These are phyloP conservation scores for Hylaea fasciaria DNA, from an alignment of 2,888 invertebrate species.

Conservation along the genomic window DNA sequence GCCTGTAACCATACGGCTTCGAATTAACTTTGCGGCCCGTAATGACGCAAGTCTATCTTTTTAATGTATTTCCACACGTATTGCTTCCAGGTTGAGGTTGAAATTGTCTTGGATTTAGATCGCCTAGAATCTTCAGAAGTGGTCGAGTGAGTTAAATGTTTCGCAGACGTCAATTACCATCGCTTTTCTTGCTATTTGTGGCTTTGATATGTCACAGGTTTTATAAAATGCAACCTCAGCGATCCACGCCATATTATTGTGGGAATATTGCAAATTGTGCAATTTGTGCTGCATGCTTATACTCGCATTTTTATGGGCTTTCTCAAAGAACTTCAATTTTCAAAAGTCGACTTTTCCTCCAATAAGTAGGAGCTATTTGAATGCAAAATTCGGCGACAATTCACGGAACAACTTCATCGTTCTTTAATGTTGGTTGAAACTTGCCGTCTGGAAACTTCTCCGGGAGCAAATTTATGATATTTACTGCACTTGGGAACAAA, in stretches of 20 bases:
- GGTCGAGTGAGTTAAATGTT: slow-evolving; percentile 72
- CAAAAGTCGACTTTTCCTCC: slow-evolving; percentile 22
- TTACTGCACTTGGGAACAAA: slow-evolving; percentile 53
- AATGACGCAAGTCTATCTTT: slow-evolving; percentile 69
- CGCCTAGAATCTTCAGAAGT: slow-evolving; percentile 56
- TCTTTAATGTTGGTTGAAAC: slow-evolving; percentile 48
- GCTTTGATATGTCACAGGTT: slow-evolving; percentile 46
- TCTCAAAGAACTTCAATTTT: slow-evolving; percentile 24
- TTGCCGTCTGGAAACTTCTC: slow-evolving; percentile 64
- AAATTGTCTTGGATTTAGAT: slow-evolving; percentile 38
- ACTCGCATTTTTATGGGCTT: slow-evolving; percentile 16
- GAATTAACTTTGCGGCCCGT: slow-evolving; percentile 72
- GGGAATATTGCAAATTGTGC: neutral
- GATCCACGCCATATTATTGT: neutral
- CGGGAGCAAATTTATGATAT: slow-evolving; percentile 56
- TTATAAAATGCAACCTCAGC: slow-evolving; percentile 29
- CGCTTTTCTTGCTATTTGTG: slow-evolving; percentile 67
- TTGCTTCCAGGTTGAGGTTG: fast-evolving
- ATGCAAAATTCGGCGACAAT: slow-evolving; percentile 40
- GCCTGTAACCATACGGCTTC: slow-evolving; percentile 77
- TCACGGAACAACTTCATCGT: slow-evolving; percentile 44
- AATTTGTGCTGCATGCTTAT: too few relatives aligned
- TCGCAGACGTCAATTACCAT: slow-evolving; percentile 76
- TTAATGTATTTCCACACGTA: slow-evolving; percentile 50
- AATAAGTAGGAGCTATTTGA: slow-evolving; percentile 27